Evolutionary conservation across 2,113 vertebrate genomes (phyloP).

Genomic region (Propithecus coquereli): DNA sequence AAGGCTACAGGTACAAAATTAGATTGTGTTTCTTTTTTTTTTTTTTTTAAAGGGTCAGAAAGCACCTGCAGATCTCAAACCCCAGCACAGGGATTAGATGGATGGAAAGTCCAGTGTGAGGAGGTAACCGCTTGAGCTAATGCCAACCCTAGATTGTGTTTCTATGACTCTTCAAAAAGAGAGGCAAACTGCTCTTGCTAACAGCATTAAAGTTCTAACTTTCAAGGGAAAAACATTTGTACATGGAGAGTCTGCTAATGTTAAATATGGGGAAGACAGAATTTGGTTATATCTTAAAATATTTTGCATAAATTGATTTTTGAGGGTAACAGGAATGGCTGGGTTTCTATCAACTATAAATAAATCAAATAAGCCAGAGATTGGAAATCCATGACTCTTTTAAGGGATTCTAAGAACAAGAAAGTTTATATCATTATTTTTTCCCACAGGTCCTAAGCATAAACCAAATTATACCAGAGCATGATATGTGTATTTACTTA

Average conservation of each 20-base stretch:
- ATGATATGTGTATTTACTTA: not conserved
- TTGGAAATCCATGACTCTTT: not conserved
- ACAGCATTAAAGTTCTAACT: not conserved
- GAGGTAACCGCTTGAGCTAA: too few species aligned
- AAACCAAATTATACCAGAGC: not conserved
- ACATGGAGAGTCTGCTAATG: not conserved
- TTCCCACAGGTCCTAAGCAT: not conserved
- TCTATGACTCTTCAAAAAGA: not conserved
- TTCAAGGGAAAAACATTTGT: not conserved
- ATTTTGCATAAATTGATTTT: not conserved
- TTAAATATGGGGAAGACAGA: not conserved
- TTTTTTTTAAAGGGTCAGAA: too few species aligned
- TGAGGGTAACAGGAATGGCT: not conserved
- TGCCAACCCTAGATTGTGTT: not conserved
- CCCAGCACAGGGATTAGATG: too few species aligned
- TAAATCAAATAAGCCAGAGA: not conserved
- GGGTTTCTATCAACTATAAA: not conserved
- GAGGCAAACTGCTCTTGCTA: not conserved
- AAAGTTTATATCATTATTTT: not conserved
- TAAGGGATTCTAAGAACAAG: not conserved
- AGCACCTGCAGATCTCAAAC: too few species aligned
- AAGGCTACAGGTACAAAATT: not conserved
- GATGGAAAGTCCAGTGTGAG: too few species aligned
- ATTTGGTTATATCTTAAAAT: constrained; percentile 16
- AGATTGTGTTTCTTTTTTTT: not conserved